These are phyloP conservation scores for Cyprinodon variegatus DNA, from an alignment of 2,113 vertebrate genomes.

Conservation along the genomic window DNA sequence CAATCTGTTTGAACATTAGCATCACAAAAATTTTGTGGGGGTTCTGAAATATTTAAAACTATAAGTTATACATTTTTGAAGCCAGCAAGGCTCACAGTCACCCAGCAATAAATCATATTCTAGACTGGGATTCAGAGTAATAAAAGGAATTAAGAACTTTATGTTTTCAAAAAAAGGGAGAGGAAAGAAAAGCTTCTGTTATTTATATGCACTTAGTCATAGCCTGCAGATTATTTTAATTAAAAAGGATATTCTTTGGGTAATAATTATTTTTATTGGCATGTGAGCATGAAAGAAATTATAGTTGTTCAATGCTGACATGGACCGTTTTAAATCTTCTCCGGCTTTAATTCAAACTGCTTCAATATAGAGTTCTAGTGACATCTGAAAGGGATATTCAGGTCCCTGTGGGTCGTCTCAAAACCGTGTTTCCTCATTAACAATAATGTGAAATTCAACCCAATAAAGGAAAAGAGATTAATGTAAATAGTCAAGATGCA, in stretches of 20 bases:
- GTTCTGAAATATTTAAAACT: neutral
- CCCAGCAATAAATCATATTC: neutral
- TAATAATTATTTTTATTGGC: neutral
- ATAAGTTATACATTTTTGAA: neutral
- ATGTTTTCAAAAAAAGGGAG: neutral
- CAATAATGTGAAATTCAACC: neutral
- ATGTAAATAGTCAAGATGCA: neutral
- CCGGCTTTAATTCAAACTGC: slow-evolving; percentile 26
- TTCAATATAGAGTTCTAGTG: slow-evolving; percentile 26
- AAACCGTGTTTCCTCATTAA: slow-evolving; percentile 18
- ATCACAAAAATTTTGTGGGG: neutral
- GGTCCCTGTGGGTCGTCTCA: slow-evolving; percentile 6
- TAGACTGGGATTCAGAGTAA: neutral
- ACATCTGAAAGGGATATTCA: slow-evolving; percentile 38
- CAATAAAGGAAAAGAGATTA: neutral
- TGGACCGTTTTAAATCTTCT: slow-evolving; percentile 18
- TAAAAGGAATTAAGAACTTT: neutral
- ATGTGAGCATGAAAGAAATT: neutral
- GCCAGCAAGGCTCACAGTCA: neutral
- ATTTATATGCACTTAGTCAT: neutral
- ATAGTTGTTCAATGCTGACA: neutral
- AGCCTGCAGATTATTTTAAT: neutral
- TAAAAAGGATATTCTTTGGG: neutral
- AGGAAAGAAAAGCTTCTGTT: neutral
- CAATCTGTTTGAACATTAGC: neutral